A percentile compares a stretch with the other conserved stretches of the same genome.
Evolutionary conservation across 2,888 invertebrate genomes (phyloP).

Genomic region (Bimastos eiseni): DNA sequence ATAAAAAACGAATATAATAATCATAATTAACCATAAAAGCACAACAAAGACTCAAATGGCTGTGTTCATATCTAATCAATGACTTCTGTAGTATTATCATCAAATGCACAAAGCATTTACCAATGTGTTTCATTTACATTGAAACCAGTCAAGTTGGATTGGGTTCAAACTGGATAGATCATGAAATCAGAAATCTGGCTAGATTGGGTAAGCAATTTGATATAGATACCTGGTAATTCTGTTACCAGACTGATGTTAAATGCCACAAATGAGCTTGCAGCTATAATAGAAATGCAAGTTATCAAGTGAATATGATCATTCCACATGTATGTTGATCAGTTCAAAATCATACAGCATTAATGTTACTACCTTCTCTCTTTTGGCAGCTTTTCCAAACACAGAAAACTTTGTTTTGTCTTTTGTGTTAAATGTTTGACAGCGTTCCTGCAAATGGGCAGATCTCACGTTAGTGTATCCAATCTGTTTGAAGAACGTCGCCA

Average conservation of each 20-base stretch:
- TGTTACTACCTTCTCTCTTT: constrained; percentile 31
- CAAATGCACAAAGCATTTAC: not conserved
- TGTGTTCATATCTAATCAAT: not conserved
- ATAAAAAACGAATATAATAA: too few relatives aligned
- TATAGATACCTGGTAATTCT: not conserved
- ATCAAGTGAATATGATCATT: not conserved
- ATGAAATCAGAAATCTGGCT: not conserved
- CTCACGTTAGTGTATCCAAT: constrained; percentile 70
- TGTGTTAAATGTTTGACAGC: constrained; percentile 81
- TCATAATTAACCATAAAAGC: too few relatives aligned
- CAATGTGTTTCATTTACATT: too few relatives aligned
- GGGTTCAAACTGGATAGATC: not conserved
- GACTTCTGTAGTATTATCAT: not conserved
- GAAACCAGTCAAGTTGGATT: not conserved
- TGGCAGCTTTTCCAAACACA: constrained; percentile 64
- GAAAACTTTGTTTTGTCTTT: constrained; percentile 77
- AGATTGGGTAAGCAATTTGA: too few relatives aligned
- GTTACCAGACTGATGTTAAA: not conserved
- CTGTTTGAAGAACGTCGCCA: constrained; percentile 80
- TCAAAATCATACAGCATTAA: not conserved
- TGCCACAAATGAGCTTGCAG: not conserved
- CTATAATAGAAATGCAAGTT: not conserved
- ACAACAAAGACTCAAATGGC: too few relatives aligned
- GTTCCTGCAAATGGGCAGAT: constrained; percentile 69
- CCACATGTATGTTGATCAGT: not conserved